Base-by-base conservation (phyloP, 2,888 invertebrate genomes). In the Macaria liturata region DNA sequence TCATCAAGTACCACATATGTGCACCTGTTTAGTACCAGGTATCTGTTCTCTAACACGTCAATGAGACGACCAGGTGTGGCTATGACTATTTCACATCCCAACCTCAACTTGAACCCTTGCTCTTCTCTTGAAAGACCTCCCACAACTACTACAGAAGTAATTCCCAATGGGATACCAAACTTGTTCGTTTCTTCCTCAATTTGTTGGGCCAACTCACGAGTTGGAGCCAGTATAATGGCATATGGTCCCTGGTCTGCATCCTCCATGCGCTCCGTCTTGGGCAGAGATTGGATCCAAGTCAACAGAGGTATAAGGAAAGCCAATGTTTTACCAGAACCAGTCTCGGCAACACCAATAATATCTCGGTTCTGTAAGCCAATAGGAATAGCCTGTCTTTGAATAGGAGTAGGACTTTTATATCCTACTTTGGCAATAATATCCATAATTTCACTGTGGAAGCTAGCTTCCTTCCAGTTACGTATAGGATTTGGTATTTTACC, bases 21-120 rank as follows among this genome's bases (percentile, higher is more conserved):
- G 86, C 99, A 99, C 78, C 99, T 97, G 84, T 96, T 97, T 9
- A 99, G 91, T 6, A 99, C 99, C 66, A 99, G 92, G 83, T 99
- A 99, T 60, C 99, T 94, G 88, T 99, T 99, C 89, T 99, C 99
- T 62, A 99, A 88, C 0, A 99, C 99, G 86, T 99, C 99, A 65
- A 99, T 98, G 46, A 99, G 94, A 94, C 99, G 97, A 93, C 99
- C 99, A 4, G 99, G 99, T 0, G 99, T 99, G 2, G 99, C 99
- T 75, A 99, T 99, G 6, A 99, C 99, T 73, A 99, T 98, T 94
- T 99, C 99, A 86, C 99, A 99, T 46, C 99, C 99, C 91, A 99
- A 94, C 67, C 99, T 94, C 48, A 99, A 92, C 70, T 98, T 95
- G 84, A 99, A 98, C 49, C 99, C 99, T 93, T 99, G 99, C 54